Evolutionary conservation across 1,140 invertebrate genomes (phyloP).

Genomic region (Homarus americanus): DNA sequence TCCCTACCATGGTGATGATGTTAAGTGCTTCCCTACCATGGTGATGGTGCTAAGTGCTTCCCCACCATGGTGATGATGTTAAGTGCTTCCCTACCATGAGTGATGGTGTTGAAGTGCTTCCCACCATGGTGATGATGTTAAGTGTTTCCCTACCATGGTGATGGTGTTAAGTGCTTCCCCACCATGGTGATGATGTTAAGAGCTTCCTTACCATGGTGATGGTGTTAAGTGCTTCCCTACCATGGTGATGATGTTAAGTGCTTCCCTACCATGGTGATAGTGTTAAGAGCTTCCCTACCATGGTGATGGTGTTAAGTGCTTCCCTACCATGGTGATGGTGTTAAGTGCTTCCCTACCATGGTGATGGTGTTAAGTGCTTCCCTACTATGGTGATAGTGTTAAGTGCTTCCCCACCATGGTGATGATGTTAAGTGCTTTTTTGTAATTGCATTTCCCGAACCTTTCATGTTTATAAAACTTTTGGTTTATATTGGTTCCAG

Average conservation of each 20-base stretch:
- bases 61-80: background rate
- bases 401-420: background rate
- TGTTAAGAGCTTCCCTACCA: slow-evolving; percentile 10
- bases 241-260: slow-evolving; percentile 1
- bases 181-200: background rate
- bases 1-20: no score
- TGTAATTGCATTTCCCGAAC: no score
- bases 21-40: no score
- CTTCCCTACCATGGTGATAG: slow-evolving; percentile 4
- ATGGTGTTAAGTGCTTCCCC: background rate
- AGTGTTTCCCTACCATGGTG: background rate
- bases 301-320: slow-evolving; percentile 14
- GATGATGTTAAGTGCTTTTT: background rate
- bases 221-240: slow-evolving; percentile 13
- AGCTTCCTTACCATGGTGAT: background rate
- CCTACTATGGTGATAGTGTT: background rate
- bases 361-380: background rate
- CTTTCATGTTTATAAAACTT: no score
- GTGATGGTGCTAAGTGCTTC: no score
- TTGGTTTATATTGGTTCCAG: no score
- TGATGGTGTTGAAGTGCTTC: no score
- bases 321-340: slow-evolving; percentile 9
- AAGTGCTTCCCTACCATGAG: background rate
- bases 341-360: background rate
- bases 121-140: background rate